These are phyloP conservation scores for Hassar affinis DNA, from an alignment of 2,113 vertebrate genomes.

Conservation along the genomic window DNA sequence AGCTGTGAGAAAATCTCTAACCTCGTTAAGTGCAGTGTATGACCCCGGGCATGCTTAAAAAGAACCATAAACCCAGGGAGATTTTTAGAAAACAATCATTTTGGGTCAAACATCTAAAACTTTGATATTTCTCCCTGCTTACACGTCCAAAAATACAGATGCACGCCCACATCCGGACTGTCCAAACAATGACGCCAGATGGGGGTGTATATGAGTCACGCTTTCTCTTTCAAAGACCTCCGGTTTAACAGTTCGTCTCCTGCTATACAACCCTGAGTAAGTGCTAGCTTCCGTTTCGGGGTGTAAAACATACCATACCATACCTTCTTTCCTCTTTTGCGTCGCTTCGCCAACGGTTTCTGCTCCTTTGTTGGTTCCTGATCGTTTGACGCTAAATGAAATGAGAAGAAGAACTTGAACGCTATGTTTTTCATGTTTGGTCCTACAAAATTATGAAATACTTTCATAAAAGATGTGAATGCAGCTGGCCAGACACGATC, in stretches of 20 bases:
- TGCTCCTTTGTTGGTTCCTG: constrained; percentile 43
- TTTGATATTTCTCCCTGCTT: neutral
- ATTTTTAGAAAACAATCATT: neutral
- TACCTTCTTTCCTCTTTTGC: constrained; percentile 43
- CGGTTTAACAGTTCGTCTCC: neutral
- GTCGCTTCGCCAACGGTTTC: constrained; percentile 32
- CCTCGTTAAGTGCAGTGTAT: neutral
- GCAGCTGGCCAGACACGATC: neutral
- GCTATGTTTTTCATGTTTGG: no score
- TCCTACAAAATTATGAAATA: no score
- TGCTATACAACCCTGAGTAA: neutral
- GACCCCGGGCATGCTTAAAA: neutral
- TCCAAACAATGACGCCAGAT: constrained; percentile 13
- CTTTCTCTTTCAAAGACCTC: constrained; percentile 24
- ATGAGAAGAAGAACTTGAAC: neutral
- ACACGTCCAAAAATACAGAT: constrained; percentile 20
- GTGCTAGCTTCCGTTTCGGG: neutral
- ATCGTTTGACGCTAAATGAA: constrained; percentile 55
- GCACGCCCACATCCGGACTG: constrained; percentile 15
- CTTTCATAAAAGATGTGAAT: no score
- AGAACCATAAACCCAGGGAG: neutral
- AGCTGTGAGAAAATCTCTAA: neutral
- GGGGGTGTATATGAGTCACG: constrained; percentile 35
- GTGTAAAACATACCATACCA: constrained; percentile 1
- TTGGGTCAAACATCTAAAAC: neutral